phyloP scores from a whole-genome alignment of 2,113 vertebrate genomes.

The Crotophaga sulcirostris region DNA sequence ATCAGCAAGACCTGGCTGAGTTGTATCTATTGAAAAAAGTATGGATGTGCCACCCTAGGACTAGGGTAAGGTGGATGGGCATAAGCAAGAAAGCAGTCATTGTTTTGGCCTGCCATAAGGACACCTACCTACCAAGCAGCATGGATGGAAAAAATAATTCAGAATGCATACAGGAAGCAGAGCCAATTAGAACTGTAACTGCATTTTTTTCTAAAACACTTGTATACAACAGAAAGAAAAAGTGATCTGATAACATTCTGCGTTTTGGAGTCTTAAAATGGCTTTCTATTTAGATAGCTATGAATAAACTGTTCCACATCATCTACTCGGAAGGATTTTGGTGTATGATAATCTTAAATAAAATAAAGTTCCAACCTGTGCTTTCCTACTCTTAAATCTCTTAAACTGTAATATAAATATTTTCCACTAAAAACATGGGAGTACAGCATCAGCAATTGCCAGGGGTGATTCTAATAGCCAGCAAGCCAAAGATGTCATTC shows the following conservation, averaged over 20 bases:
- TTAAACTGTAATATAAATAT: neutral
- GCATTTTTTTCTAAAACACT: neutral
- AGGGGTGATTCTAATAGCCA: neutral
- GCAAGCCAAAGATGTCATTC: neutral
- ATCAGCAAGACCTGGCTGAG: neutral
- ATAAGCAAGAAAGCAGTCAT: neutral
- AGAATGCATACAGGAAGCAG: neutral
- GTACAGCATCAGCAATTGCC: neutral
- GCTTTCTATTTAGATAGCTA: neutral
- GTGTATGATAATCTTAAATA: neutral
- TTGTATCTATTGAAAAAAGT: neutral
- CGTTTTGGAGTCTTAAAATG: neutral
- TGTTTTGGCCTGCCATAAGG: neutral
- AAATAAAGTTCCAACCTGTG: neutral
- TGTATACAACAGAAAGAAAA: neutral
- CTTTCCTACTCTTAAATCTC: neutral
- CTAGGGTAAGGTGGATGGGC: fast-evolving
- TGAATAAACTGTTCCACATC: neutral
- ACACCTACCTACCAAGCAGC: neutral
- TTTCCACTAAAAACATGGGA: neutral
- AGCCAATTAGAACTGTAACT: neutral
- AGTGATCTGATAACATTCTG: neutral
- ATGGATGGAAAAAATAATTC: neutral
- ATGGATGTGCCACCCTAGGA: neutral
- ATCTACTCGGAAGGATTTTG: neutral